These are phyloP conservation scores for Narcine bancroftii DNA, from an alignment of 2,113 vertebrate genomes.

Conservation along the genomic window DNA sequence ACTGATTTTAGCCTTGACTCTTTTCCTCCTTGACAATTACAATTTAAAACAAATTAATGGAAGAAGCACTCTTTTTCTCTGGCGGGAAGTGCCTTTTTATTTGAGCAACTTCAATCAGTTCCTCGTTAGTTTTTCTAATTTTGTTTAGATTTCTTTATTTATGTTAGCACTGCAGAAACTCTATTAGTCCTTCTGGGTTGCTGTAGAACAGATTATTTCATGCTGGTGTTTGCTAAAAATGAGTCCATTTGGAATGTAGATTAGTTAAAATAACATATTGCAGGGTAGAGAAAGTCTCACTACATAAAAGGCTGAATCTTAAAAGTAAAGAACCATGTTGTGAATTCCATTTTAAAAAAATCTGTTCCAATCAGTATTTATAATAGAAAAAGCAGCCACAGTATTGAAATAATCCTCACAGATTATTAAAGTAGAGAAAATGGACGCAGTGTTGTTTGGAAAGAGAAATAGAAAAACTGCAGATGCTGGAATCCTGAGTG, in stretches of 20 bases:
- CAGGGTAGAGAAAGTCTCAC: neutral
- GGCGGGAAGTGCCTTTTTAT: neutral
- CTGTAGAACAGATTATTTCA: neutral
- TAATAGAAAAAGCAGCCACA: neutral
- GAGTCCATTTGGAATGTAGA: neutral
- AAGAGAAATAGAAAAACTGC: no score
- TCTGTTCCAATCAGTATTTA: neutral
- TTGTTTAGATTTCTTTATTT: neutral
- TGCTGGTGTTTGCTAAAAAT: neutral
- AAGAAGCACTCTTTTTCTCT: neutral
- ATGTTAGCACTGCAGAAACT: no score
- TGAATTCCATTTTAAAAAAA: neutral
- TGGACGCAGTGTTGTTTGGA: no score
- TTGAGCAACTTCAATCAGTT: neutral
- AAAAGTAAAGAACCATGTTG: neutral
- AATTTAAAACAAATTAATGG: neutral
- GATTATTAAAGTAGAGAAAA: neutral
- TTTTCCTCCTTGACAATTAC: neutral
- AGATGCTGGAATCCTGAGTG: no score
- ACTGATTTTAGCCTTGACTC: neutral
- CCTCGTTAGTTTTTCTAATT: neutral
- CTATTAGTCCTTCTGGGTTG: no score
- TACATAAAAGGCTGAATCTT: neutral
- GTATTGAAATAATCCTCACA: neutral
- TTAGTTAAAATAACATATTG: neutral